phyloP scores from a whole-genome alignment of 2,888 invertebrate species.

The Mythimna impura region DNA sequence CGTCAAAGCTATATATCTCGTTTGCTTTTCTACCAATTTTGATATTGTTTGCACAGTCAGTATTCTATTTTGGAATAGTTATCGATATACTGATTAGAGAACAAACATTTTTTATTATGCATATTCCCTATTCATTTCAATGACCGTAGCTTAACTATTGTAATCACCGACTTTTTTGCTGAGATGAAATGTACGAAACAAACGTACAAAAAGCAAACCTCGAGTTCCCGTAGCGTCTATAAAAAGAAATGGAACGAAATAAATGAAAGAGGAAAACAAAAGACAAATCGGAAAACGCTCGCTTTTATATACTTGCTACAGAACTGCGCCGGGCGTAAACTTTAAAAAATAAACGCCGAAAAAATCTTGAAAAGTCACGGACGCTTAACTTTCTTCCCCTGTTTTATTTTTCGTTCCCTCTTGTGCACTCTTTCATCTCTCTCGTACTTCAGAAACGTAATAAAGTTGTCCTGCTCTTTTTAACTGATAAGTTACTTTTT shows the following conservation, averaged over 20 bases:
- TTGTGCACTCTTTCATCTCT: constrained; percentile 77
- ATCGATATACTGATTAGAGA: too few species aligned
- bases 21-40: too few species aligned
- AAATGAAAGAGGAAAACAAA: constrained; percentile 80
- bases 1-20: too few species aligned
- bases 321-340: constrained; percentile 80
- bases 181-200: constrained; percentile 42
- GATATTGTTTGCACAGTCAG: too few species aligned
- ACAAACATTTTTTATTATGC: too few species aligned
- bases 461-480: constrained; percentile 79
- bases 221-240: constrained; percentile 62
- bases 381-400: constrained; percentile 91
- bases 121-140: constrained; percentile 1
- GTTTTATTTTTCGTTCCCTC: constrained; percentile 90
- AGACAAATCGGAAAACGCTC: constrained; percentile 84
- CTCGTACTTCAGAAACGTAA: constrained; percentile 70
- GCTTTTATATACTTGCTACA: constrained; percentile 83
- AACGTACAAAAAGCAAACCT: constrained; percentile 48
- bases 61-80: too few species aligned
- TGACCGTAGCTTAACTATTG: neutral
- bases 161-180: constrained; percentile 20
- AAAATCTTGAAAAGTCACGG: constrained; percentile 91
- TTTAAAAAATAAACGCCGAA: constrained; percentile 89
- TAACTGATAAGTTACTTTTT: constrained; percentile 90
- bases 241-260: constrained; percentile 76